phyloP scores from a whole-genome alignment of 2,888 invertebrate species.

The Synanthedon andrenaeformis region DNA sequence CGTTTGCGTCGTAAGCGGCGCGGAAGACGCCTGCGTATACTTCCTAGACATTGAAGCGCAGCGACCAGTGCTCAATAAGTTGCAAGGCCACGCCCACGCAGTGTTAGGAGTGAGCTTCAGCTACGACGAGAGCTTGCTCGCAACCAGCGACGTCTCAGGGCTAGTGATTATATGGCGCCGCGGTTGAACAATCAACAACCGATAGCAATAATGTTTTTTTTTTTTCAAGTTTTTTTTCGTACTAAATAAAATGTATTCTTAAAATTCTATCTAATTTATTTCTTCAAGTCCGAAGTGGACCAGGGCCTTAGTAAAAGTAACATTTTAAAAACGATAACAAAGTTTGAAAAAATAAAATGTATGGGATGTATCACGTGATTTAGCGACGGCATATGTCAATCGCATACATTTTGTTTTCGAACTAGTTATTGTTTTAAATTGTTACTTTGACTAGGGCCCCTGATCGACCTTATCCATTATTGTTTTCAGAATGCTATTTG shows the following conservation, averaged over 20 bases:
- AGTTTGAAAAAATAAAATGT: too few relatives aligned
- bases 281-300: too few relatives aligned
- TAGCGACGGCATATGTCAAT: too few relatives aligned
- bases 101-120: conserved; percentile 88
- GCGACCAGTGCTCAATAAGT: conserved; percentile 69
- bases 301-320: too few relatives aligned
- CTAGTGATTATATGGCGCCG: conserved; percentile 82
- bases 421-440: too few relatives aligned
- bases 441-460: too few relatives aligned
- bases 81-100: conserved; percentile 84
- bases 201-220: neutral
- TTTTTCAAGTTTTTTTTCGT: too few relatives aligned
- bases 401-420: too few relatives aligned
- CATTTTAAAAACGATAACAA: too few relatives aligned
- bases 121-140: conserved; percentile 87
- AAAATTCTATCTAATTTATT: neutral
- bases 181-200: conserved; percentile 29
- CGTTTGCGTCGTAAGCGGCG: conserved; percentile 83
- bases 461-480: too few relatives aligned
- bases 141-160: conserved; percentile 85
- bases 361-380: too few relatives aligned
- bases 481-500: too few relatives aligned
- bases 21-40: conserved; percentile 83
- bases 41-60: conserved; percentile 79
- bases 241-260: neutral